Conservation (phyloP, 2,113 vertebrate genomes). For the Beaufortia kweichowensis region DNA sequence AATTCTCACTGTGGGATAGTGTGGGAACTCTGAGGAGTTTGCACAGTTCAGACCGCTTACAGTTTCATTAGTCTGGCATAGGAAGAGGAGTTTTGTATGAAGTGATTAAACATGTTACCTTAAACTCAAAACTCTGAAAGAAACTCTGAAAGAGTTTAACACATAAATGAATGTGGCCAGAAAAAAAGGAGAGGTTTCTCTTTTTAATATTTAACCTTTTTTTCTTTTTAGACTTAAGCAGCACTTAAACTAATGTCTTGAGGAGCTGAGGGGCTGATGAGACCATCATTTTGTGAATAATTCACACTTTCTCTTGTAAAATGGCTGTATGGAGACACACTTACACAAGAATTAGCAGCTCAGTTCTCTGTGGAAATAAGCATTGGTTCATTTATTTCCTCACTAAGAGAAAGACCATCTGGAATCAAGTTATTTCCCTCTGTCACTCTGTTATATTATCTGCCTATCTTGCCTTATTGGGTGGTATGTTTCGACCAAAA, state of each 20-base stretch:
- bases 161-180: neutral
- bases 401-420: neutral
- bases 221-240: neutral
- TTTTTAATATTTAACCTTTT: slow-evolving; percentile 6
- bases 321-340: neutral
- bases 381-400: neutral
- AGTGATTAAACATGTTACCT: neutral
- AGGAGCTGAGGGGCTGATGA: slow-evolving; percentile 11
- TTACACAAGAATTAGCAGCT: neutral
- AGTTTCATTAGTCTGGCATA: too few relatives aligned
- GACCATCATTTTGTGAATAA: slow-evolving; percentile 18
- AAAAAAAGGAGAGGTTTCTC: neutral
- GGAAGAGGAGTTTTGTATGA: too few relatives aligned
- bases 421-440: neutral
- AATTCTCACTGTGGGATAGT: neutral
- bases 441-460: neutral
- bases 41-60: neutral
- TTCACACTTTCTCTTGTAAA: neutral
- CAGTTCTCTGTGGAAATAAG: neutral
- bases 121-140: neutral
- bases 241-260: neutral
- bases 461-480: neutral
- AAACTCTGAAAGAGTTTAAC: neutral
- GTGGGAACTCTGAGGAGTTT: neutral
- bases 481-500: too few relatives aligned